phyloP scores from a whole-genome alignment of 1,140 invertebrate species.

The Drosophila micromelanica region DNA sequence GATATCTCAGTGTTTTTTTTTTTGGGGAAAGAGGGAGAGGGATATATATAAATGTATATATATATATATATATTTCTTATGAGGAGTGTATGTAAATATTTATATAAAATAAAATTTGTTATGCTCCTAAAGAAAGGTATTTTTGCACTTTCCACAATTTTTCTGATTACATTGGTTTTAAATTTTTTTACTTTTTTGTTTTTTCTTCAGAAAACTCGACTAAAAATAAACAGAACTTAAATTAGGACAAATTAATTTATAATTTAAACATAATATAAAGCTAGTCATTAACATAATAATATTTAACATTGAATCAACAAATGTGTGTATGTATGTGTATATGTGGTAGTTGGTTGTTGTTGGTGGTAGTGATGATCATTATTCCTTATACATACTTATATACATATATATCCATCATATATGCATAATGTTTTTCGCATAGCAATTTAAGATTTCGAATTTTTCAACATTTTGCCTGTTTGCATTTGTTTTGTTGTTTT shows the following conservation, averaged over 20 bases:
- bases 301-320: constrained; percentile 82
- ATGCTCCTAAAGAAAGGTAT: constrained; percentile 42
- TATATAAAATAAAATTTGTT: constrained; percentile 75
- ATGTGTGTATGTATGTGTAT: constrained; percentile 49
- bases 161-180: constrained; percentile 21
- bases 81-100: constrained; percentile 46
- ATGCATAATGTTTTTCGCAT: constrained; percentile 33
- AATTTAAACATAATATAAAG: constrained; percentile 65
- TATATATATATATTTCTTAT: constrained; percentile 40
- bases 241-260: constrained; percentile 70
- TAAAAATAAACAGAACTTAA: constrained; percentile 69
- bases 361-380: constrained; percentile 77
- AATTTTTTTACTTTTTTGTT: constrained; percentile 53
- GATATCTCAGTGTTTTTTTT: constrained; percentile 18
- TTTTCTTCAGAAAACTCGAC: constrained; percentile 46
- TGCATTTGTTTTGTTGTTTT: constrained; percentile 26
- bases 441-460: constrained; percentile 34
- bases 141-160: constrained; percentile 33
- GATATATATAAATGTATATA: constrained; percentile 46
- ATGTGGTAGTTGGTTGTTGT: constrained; percentile 56
- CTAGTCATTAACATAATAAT: constrained; percentile 74
- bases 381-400: constrained; percentile 16
- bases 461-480: not conserved
- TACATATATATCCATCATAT: constrained; percentile 23
- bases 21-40: constrained; percentile 4